Percentiles rank a stretch among this genome's conserved stretches.
Evolutionary conservation across 1,140 invertebrate genomes (phyloP).

Genomic region (Pogonognathellus flavescens): DNA sequence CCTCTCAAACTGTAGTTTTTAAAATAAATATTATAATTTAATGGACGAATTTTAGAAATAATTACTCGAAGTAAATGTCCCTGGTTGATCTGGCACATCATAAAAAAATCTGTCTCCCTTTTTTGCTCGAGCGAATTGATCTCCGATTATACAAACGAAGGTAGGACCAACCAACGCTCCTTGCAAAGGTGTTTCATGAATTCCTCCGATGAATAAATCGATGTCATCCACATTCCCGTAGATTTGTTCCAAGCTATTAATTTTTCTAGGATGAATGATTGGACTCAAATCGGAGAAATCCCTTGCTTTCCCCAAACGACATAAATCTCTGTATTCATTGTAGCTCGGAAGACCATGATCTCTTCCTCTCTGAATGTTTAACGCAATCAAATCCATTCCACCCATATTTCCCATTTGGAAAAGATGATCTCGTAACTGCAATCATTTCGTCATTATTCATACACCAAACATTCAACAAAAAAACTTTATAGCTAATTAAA

Average conservation of each 20-base stretch:
- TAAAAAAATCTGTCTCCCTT: constrained; percentile 74
- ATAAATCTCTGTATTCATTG: constrained; percentile 72
- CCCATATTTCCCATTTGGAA: constrained; percentile 68
- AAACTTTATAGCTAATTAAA: too few species aligned
- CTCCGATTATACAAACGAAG: constrained; percentile 75
- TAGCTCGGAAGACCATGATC: constrained; percentile 72
- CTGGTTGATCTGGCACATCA: constrained; percentile 73
- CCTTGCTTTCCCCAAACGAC: constrained; percentile 70
- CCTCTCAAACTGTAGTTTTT: background rate
- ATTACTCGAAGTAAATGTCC: constrained; percentile 72
- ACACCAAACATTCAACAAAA: too few species aligned
- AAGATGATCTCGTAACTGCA: constrained; percentile 61
- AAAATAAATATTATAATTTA: background rate
- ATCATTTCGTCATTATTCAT: too few species aligned
- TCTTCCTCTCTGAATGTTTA: constrained; percentile 73
- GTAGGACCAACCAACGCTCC: constrained; percentile 76
- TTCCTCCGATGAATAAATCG: constrained; percentile 74
- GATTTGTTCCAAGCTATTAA: constrained; percentile 68
- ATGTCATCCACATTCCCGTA: constrained; percentile 73
- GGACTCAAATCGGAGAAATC: constrained; percentile 60
- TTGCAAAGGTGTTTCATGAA: constrained; percentile 71
- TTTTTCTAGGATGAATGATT: constrained; percentile 59
- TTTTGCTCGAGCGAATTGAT: constrained; percentile 72
- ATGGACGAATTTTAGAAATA: background rate
- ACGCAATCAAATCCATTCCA: constrained; percentile 85